phyloP scores from a whole-genome alignment of 1,140 invertebrate species.

The Drosophila albomicans region DNA sequence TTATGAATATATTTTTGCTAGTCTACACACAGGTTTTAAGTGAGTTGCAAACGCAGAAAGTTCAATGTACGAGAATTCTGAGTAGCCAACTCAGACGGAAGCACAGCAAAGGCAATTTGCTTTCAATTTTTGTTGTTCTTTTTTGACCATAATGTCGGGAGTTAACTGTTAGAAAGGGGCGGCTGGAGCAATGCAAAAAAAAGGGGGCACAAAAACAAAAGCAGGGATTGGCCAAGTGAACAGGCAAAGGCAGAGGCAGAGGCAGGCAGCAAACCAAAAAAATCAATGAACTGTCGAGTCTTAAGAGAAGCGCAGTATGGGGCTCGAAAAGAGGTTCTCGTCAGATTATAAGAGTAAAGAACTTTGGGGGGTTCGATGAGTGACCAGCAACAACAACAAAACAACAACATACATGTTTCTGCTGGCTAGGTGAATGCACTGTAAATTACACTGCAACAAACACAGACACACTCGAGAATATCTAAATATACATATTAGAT shows the following conservation, averaged over 20 bases:
- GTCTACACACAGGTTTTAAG: conserved; percentile 9
- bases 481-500: conserved; percentile 8
- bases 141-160: conserved; percentile 12
- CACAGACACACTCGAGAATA: background rate
- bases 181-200: conserved; percentile 11
- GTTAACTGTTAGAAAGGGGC: conserved; percentile 26
- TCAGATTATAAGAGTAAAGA: conserved; percentile 17
- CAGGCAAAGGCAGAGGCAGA: background rate
- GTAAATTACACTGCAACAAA: conserved; percentile 59
- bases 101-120: conserved; percentile 27
- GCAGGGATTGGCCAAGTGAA: conserved; percentile 38
- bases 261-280: conserved; percentile 13
- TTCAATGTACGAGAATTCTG: conserved; percentile 27
- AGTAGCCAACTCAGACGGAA: conserved; percentile 1
- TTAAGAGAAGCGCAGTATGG: conserved; percentile 16
- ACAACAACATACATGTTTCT: conserved; percentile 15
- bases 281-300: conserved; percentile 50
- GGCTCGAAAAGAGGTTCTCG: conserved; percentile 35
- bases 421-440: conserved; percentile 64
- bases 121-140: conserved; percentile 36
- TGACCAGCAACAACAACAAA: conserved; percentile 21
- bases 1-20: conserved; percentile 17
- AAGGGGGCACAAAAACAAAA: conserved; percentile 35
- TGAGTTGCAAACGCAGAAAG: conserved; percentile 29
- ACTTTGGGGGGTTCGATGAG: background rate